Percentiles rank a stretch among this genome's conserved stretches.
phyloP scores from a whole-genome alignment of 2,113 vertebrate species.

The Formicarius rufipectus region DNA sequence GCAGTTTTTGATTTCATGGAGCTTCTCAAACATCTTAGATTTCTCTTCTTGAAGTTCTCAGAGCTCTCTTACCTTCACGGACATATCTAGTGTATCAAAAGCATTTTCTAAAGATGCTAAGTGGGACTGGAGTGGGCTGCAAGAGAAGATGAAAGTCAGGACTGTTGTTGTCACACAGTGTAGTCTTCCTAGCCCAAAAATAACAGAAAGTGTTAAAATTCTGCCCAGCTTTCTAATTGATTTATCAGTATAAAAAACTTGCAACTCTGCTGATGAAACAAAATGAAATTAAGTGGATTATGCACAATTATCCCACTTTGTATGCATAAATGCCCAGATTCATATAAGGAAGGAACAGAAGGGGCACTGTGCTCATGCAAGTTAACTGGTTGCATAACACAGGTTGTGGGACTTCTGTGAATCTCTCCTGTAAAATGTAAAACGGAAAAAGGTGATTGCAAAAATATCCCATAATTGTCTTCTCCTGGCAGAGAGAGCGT shows the following conservation, averaged over 20 bases:
- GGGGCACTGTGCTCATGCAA: not conserved
- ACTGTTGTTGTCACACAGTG: not conserved
- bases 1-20: not conserved
- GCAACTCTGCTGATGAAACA: not conserved
- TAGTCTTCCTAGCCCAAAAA: not conserved
- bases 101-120: not conserved
- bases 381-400: not conserved
- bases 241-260: not conserved
- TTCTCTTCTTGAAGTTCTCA: not conserved
- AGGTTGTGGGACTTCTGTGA: not conserved
- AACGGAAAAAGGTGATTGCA: not conserved
- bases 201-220: not conserved
- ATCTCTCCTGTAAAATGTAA: not conserved
- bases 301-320: not conserved
- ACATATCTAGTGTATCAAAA: not conserved
- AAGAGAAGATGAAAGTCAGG: not conserved
- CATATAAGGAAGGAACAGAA: not conserved
- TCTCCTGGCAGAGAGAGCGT: not conserved
- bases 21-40: not conserved
- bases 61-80: not conserved
- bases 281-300: not conserved
- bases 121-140: not conserved
- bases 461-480: not conserved
- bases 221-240: not conserved
- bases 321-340: not conserved